Conservation (phyloP, 2,113 vertebrate species). For the Cynocephalus volans region DNA sequence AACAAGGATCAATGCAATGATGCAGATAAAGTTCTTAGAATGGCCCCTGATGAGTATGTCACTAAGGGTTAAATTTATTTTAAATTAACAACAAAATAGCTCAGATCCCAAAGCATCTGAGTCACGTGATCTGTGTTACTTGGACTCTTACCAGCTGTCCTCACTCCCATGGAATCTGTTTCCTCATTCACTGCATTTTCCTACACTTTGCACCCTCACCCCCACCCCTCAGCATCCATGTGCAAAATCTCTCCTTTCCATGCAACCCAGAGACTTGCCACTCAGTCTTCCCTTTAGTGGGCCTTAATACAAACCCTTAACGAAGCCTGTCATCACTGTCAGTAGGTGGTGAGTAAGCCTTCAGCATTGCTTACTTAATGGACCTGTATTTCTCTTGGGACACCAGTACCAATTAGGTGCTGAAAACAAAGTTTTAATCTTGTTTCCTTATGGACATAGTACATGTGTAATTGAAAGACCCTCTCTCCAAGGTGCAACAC, state of each 20-base stretch:
- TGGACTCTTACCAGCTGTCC: background rate
- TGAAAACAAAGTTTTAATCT: conserved; percentile 50
- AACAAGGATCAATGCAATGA: background rate
- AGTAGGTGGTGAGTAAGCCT: conserved; percentile 55
- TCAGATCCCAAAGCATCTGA: background rate
- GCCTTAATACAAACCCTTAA: conserved; percentile 63
- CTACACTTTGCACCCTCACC: background rate
- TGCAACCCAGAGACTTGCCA: background rate
- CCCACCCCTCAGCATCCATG: background rate
- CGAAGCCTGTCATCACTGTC: conserved; percentile 57
- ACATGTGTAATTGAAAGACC: background rate
- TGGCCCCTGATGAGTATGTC: background rate
- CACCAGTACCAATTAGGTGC: background rate
- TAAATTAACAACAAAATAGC: background rate
- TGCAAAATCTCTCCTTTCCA: background rate
- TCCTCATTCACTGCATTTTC: conserved; percentile 5
- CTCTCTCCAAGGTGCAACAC: background rate
- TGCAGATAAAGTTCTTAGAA: background rate
- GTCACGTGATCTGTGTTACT: background rate
- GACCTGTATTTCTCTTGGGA: background rate
- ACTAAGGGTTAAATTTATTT: background rate
- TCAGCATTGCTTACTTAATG: conserved; percentile 54
- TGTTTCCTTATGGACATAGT: background rate
- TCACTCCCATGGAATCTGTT: background rate
- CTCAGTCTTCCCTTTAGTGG: conserved; percentile 44